Evolutionary conservation across 2,113 vertebrate genomes (phyloP), one percentile per base, ranked within the genome.

Genomic region (Mesocricetus auratus): DNA sequence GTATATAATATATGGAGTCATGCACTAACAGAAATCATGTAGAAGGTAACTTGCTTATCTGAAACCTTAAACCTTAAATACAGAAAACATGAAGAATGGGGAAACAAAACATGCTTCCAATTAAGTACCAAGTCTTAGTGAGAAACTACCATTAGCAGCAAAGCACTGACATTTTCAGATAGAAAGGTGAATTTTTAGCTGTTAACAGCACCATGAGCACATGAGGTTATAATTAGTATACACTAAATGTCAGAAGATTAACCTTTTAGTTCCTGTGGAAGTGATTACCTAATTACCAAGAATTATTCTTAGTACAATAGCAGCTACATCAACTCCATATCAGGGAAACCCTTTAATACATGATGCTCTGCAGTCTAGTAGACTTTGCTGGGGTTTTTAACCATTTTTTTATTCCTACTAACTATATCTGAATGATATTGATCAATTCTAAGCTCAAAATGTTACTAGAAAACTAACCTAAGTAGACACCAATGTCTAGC

Each of bases 141-240:
- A 94, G 86, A 73, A 95, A 83, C 7, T 26, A 31, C 26, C 77
- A 13, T 93, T 88, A 90, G 64, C 16, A 91, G 75, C 47, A 60
- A 85, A 50, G 22, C 39, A 26, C 53, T 95, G 71, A 81, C 82
- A 91, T 85, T 96, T 95, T 88, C 58, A 74, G 39, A 73, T 73
- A 79, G 69, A 94, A 90, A 95, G 58, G 79, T 90, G 36, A 93
- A 75, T 89, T 95, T 29, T 89, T 45, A 94, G 47, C 36, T 93
- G 15, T 36, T 56, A 45, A 83, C 50, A 47, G 60, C 58, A 77
- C 7, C 66, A 45, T 79, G 90, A 94, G 47, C 22, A 8, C 47
- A 62, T 79, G 77, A 88, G 81, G 73, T 47, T 73, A 74, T 88
- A 96, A 92, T 94, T 94, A 89, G 45, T 64, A 69, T n/a, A 64